Percentiles rank a stretch among this genome's conserved stretches.
Evolutionary conservation across 2,888 invertebrate species (phyloP).

Genomic region (Eristalis arbustorum): DNA sequence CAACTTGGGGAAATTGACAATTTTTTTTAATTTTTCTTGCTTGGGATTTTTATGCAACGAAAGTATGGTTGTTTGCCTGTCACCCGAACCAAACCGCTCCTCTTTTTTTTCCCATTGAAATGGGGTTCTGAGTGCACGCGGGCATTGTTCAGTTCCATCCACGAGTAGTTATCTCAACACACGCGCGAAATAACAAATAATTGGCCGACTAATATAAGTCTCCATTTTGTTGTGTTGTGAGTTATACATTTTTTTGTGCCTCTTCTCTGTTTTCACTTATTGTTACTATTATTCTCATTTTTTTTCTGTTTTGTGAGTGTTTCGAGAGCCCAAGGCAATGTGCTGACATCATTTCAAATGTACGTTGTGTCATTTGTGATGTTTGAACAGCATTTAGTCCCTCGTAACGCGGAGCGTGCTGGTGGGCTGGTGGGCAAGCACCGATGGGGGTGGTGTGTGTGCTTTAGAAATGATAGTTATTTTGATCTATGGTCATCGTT

Average conservation of each 20-base stretch:
- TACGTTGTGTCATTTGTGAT: constrained; percentile 61
- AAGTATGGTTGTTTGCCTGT: constrained; percentile 51
- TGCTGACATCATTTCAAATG: constrained; percentile 65
- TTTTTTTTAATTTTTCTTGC: constrained; percentile 3
- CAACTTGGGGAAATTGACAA: constrained; percentile 50
- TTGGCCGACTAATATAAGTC: constrained; percentile 69
- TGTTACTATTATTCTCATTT: constrained; percentile 34
- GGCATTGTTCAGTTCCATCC: constrained; percentile 53
- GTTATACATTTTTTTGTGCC: neutral
- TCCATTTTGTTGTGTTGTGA: constrained; percentile 25
- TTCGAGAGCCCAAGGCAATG: constrained; percentile 58
- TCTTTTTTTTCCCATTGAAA: constrained; percentile 28
- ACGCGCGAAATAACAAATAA: constrained; percentile 68
- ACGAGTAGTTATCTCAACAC: constrained; percentile 58
- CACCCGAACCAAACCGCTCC: constrained; percentile 43
- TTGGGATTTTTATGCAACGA: neutral
- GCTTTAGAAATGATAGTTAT: neutral
- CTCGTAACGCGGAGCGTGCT: neutral
- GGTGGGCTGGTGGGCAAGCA: neutral
- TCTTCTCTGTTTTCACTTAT: constrained; percentile 31
- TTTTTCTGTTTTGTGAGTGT: constrained; percentile 17
- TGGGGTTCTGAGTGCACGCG: constrained; percentile 9
- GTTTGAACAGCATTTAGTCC: constrained; percentile 42
- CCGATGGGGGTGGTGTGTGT: too few relatives aligned
- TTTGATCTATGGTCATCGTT: neutral